Base-by-base conservation (phyloP, 2,888 invertebrate genomes). In the Nasonovia ribisnigri region DNA sequence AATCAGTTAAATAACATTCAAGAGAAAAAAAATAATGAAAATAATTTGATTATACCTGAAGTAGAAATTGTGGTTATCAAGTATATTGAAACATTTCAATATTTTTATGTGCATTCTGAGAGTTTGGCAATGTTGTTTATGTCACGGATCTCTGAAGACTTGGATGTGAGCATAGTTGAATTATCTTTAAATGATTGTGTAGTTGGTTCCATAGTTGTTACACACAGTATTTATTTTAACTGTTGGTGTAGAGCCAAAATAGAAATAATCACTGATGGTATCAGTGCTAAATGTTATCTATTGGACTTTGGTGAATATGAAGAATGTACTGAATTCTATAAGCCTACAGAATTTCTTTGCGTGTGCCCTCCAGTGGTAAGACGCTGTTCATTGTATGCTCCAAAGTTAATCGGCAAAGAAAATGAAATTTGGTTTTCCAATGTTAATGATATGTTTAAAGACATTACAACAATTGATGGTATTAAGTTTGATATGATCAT, bases 231-330 rank as follows among this genome's bases (percentile, higher is more conserved):
- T 24, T 10, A 24, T n/a, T 60, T 36, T n/a, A 60, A 86, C 26
- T 11, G 42, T 51, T 93, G 93, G 93, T 90, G 93, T 90, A 93
- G 93, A 93, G 90, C 93, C 24, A 84, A 57, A 67, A 86, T 93
- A 51, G 42, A 90, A n/a, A 51, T 26, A n/a, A 87, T 93, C 29
- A 26, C n/a, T 6, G 42, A 87, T 42, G 2, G n/a, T 2, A 13
- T 2, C 2, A 29, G 29, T 86, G 93, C 86, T 48, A 8, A 67
- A 90, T 93, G 93, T 90, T 93, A 93, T 60, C 26, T 93, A 24
- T 29, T 93, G 42, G 93, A 93, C 24, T 90, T 29, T 48, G 93
- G 93, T 13, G 5, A 3, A 1, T 93, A 90, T 90, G 90, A 93
- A 67, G 48, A 90, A 2, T 93, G 93, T 42, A 26, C 3, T 16